A percentile compares a stretch with the other conserved stretches of the same genome.
Conservation (phyloP, 2,113 vertebrate species). For the Limanda limanda region DNA sequence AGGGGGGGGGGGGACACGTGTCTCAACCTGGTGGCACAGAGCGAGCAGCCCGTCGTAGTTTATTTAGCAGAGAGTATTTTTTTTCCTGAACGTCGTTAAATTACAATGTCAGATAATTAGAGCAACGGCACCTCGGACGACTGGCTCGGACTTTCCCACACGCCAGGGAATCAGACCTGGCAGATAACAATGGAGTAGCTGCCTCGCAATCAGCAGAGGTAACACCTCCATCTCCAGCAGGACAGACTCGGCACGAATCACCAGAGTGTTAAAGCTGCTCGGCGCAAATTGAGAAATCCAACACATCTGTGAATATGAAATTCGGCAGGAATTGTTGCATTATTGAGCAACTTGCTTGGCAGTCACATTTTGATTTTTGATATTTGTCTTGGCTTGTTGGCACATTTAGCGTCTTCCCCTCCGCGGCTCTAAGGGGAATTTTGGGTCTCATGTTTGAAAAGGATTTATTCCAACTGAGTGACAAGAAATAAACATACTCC, state of each 20-base stretch:
- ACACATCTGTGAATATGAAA: slow-evolving; percentile 36
- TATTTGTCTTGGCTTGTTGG: slow-evolving; percentile 18
- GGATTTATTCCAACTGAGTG: background rate
- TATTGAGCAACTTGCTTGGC: slow-evolving; percentile 40
- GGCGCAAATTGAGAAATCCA: slow-evolving; percentile 10
- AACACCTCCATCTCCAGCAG: background rate
- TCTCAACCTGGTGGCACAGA: slow-evolving; percentile 35
- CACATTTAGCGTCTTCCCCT: slow-evolving; percentile 28
- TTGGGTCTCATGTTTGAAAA: slow-evolving; percentile 9
- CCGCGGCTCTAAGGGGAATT: slow-evolving; percentile 11
- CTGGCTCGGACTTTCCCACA: slow-evolving; percentile 11
- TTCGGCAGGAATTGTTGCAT: slow-evolving; percentile 45
- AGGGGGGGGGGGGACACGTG: slow-evolving; percentile 28
- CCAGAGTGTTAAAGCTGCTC: slow-evolving; percentile 26
- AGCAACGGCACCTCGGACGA: background rate
- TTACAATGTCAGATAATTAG: slow-evolving; percentile 33
- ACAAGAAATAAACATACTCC: slow-evolving; percentile 8
- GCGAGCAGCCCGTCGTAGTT: background rate
- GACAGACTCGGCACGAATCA: slow-evolving; percentile 15
- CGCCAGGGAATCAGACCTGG: slow-evolving; percentile 9
- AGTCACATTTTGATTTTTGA: slow-evolving; percentile 19
- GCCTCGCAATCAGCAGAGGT: slow-evolving; percentile 14
- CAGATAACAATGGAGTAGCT: background rate
- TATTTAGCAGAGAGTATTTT: slow-evolving; percentile 8
- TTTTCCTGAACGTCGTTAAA: slow-evolving; percentile 18